Percentiles rank a stretch among this genome's conserved stretches.
phyloP scores from a whole-genome alignment of 2,797 vertebrate species.

The Platalea minor region DNA sequence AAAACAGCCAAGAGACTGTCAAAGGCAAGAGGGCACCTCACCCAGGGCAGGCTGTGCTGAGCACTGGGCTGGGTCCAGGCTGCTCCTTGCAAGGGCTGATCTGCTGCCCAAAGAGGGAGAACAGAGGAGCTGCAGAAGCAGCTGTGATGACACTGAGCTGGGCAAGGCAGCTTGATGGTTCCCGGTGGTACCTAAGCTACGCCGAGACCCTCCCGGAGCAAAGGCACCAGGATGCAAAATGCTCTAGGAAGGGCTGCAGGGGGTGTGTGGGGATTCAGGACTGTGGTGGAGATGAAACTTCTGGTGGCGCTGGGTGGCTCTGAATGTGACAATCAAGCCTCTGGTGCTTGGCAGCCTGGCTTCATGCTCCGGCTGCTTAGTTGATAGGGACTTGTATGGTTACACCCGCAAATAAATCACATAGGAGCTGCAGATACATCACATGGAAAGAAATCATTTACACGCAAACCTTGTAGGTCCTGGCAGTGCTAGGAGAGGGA shows the following conservation, averaged over 20 bases:
- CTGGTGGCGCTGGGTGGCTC: background rate
- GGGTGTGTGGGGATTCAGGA: background rate
- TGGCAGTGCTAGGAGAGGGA: background rate
- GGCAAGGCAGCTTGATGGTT: background rate
- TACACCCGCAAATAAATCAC: rapidly evolving
- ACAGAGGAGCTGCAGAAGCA: background rate
- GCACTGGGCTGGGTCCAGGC: background rate
- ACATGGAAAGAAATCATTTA: background rate
- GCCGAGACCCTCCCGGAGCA: background rate
- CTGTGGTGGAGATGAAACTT: background rate
- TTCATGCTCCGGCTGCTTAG: background rate
- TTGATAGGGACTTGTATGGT: too few species aligned
- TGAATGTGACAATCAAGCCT: background rate
- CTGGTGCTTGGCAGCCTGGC: background rate
- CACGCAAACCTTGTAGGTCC: background rate
- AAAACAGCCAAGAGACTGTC: background rate
- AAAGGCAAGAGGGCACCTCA: background rate
- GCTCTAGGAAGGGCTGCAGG: too few species aligned
- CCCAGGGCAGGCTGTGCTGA: background rate
- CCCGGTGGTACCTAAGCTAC: background rate
- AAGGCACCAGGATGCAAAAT: background rate
- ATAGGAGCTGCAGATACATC: background rate
- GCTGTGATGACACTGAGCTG: background rate
- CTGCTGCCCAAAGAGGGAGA: background rate
- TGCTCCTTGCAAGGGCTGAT: background rate